A percentile compares a stretch with the other conserved stretches of the same genome.
Evolutionary conservation across 2,888 invertebrate genomes (phyloP).

Genomic region (Diachrysia chrysitis): DNA sequence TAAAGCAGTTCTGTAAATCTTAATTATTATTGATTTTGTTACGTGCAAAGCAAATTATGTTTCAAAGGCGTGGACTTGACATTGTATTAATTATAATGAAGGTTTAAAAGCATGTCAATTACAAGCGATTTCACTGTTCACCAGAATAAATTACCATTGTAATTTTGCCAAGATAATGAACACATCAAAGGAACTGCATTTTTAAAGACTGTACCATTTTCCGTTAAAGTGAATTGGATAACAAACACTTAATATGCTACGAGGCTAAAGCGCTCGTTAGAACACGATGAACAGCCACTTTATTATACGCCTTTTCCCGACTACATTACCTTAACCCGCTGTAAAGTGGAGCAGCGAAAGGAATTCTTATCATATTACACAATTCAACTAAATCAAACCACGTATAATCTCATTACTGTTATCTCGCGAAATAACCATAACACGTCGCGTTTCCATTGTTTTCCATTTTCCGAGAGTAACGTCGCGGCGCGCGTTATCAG

Average conservation of each 20-base stretch:
- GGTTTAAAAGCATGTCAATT: slow-evolving; percentile 12
- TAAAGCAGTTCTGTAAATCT: background rate
- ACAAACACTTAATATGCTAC: slow-evolving; percentile 40
- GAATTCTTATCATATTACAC: slow-evolving; percentile 46
- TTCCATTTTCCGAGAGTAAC: slow-evolving; percentile 81
- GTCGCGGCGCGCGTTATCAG: slow-evolving; percentile 79
- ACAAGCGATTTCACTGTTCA: slow-evolving; percentile 16
- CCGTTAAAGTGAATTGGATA: slow-evolving; percentile 34
- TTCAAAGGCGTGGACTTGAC: background rate
- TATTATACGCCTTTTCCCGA: slow-evolving; percentile 26
- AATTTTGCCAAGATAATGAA: slow-evolving; percentile 6
- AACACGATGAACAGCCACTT: slow-evolving; percentile 25
- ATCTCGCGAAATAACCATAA: slow-evolving; percentile 71
- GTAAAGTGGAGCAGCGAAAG: slow-evolving; percentile 33
- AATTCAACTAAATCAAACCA: slow-evolving; percentile 51
- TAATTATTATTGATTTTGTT: slow-evolving; percentile 2
- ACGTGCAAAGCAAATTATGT: background rate
- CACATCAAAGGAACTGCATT: slow-evolving; percentile 34
- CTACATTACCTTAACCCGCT: slow-evolving; percentile 27
- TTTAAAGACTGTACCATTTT: slow-evolving; percentile 24
- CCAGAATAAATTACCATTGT: slow-evolving; percentile 11
- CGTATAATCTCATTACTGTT: slow-evolving; percentile 67
- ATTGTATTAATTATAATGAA: slow-evolving; percentile 5
- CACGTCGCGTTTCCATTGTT: slow-evolving; percentile 81
- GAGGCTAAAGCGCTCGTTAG: slow-evolving; percentile 32